phyloP scores from a whole-genome alignment of 2,797 vertebrate species.

The Zalophus californianus region DNA sequence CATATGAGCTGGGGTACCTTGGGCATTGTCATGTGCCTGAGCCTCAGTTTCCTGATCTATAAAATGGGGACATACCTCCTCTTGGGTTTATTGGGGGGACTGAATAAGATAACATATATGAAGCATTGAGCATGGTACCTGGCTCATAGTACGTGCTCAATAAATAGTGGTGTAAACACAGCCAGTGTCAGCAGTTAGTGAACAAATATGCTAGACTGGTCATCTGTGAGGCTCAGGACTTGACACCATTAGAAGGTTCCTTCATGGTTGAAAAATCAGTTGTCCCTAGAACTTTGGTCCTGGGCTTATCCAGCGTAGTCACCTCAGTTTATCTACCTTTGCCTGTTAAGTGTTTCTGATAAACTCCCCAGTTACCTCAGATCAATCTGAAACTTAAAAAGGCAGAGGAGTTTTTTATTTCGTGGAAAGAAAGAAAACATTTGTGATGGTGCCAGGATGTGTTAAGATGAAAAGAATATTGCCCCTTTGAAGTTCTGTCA shows the following conservation, averaged over 20 bases:
- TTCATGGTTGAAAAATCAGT: not conserved
- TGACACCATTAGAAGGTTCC: not conserved
- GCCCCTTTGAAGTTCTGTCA: slow-evolving; percentile 75
- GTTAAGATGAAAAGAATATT: slow-evolving; percentile 74
- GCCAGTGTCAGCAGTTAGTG: not conserved
- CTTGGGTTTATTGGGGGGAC: not conserved
- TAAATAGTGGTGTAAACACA: not conserved
- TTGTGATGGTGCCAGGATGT: slow-evolving; percentile 45
- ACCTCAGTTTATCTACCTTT: not conserved
- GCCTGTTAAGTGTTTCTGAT: slow-evolving; percentile 22
- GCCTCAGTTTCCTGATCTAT: slow-evolving; percentile 15
- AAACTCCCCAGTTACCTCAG: slow-evolving; percentile 1
- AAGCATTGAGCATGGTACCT: not conserved
- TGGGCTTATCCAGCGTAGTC: not conserved
- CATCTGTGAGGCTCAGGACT: not conserved
- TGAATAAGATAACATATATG: not conserved
- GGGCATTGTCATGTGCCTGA: not conserved
- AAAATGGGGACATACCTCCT: not conserved
- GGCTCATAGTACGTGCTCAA: not conserved
- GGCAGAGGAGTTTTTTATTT: not conserved
- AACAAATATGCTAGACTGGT: not conserved
- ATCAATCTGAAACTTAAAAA: slow-evolving; percentile 36
- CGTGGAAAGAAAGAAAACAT: slow-evolving; percentile 38
- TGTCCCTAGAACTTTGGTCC: not conserved
- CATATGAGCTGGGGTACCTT: not conserved